phyloP scores from a whole-genome alignment of 2,113 vertebrate species.

The Microcebus jonahi region DNA sequence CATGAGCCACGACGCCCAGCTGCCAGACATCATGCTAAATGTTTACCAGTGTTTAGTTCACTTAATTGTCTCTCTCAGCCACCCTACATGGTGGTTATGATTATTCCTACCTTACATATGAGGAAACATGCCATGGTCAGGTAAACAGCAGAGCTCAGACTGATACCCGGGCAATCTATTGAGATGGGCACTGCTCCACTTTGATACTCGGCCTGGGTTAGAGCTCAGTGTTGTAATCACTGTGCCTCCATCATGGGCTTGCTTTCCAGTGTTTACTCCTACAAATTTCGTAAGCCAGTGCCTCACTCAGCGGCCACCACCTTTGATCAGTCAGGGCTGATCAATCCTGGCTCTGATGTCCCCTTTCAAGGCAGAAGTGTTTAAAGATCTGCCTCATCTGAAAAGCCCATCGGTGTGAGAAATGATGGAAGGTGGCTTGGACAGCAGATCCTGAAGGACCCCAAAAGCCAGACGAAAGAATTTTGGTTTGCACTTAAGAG shows the following conservation, averaged over 20 bases:
- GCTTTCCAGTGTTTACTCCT: neutral
- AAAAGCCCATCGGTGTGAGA: neutral
- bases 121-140: neutral
- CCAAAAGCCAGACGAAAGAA: neutral
- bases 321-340: neutral
- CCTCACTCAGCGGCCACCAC: neutral
- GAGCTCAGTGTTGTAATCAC: neutral
- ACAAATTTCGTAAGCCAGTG: neutral
- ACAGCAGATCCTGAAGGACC: neutral
- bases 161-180: neutral
- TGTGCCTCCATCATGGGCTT: neutral
- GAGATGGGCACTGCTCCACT: neutral
- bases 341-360: neutral
- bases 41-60: neutral
- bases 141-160: neutral
- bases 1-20: too few relatives aligned
- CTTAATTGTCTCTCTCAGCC: neutral
- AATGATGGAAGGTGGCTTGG: neutral
- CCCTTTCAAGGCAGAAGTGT: neutral
- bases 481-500: neutral
- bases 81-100: neutral
- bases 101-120: neutral
- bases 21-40: neutral
- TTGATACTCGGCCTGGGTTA: rapidly evolving
- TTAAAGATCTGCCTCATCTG: neutral